Evolutionary conservation across 1,140 invertebrate species (phyloP), one percentile per base, ranked within the genome.

Genomic region (Copidosoma floridanum): DNA sequence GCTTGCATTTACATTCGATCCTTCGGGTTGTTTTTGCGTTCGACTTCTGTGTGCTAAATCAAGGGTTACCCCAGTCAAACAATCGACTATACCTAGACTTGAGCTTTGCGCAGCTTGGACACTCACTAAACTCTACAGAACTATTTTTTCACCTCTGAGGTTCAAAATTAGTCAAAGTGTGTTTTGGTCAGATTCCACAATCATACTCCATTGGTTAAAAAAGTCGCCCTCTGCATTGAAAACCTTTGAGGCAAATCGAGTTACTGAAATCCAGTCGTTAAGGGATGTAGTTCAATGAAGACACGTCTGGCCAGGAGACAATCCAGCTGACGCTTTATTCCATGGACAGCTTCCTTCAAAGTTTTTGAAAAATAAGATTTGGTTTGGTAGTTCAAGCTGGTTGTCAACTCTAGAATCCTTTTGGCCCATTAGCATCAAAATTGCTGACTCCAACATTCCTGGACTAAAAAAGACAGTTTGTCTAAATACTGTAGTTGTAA

Each of bases 21-120:
- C 3, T 1, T 32, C 12, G 12, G 12, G 29, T 32, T 32, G 12
- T 32, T 12, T 7, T 32, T 32, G 4, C 4, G n/a, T 32, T 32
- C 29, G 6, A 32, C 12, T 32, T 32, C n/a, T n/a, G n/a, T 32
- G 29, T 32, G 6, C 29, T 7, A 32, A 32, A 32, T 32, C 29
- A 7, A 6, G 29, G 6, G 29, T 32, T 7, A 12, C 29, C 6
- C 29, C 29, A 7, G 12, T 32, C 6, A 32, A 32, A 32, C 38
- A 35, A 1, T 26, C 57, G 1, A 64, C 61, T 0, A 14, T 73
- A 10, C 68, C 69, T 12, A 18, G 65, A 32, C 38, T 70, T 2
- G 67, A 74, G 50, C 18, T 74, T 10, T 68, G 65, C 37, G 66
- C 61, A 12, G 63, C 66, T 2, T 2, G 65, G 0, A 32, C 72